Evolutionary conservation across 1,140 invertebrate genomes (phyloP).

Genomic region (Camponotus floridanus): DNA sequence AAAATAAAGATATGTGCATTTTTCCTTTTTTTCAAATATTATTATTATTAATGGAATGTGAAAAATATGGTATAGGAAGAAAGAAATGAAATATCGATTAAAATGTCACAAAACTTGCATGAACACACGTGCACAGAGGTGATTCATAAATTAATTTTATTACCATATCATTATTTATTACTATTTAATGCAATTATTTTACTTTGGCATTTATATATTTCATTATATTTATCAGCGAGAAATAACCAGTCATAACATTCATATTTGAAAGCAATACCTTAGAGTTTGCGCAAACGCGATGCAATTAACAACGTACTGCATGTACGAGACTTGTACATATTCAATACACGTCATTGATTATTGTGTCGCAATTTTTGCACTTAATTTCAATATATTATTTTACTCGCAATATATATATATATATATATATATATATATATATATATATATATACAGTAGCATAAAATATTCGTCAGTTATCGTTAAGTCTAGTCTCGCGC

Average conservation of each 20-base stretch:
- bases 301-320: conserved; percentile 10
- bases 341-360: conserved; percentile 10
- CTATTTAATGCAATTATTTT: conserved; percentile 23
- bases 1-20: background rate
- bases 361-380: conserved; percentile 31
- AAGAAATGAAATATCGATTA: conserved; percentile 3
- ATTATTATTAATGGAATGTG: background rate
- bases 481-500: background rate
- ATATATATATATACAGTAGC: background rate
- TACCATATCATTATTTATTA: background rate
- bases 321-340: background rate
- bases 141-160: conserved; percentile 20
- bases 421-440: too few species aligned
- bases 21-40: background rate
- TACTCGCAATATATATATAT: background rate
- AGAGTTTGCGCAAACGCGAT: conserved; percentile 30
- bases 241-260: background rate
- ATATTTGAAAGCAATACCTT: conserved; percentile 27
- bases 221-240: background rate
- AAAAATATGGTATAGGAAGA: background rate
- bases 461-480: conserved; percentile 11
- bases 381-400: background rate
- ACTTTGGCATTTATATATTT: conserved; percentile 6
- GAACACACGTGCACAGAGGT: background rate
- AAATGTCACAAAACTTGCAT: background rate